phyloP scores from a whole-genome alignment of 2,113 vertebrate genomes.

The Pampusana beccarii region DNA sequence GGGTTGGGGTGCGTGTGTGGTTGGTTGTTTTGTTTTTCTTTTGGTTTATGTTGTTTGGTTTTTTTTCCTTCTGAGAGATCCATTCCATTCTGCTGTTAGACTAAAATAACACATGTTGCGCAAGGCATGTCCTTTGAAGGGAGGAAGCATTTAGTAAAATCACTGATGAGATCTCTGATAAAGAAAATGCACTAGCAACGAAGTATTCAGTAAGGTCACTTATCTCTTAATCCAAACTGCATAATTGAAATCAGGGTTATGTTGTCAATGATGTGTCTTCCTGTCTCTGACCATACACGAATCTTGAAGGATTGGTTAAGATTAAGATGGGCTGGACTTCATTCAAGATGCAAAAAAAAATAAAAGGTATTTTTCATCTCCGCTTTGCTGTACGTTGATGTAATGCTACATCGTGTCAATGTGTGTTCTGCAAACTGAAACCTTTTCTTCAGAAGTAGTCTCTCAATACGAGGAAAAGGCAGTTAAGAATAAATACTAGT shows the following conservation, averaged over 20 bases:
- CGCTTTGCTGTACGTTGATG: neutral
- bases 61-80: too few relatives aligned
- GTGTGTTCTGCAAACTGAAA: neutral
- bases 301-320: neutral
- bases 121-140: neutral
- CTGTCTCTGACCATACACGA: neutral
- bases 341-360: neutral
- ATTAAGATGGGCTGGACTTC: neutral
- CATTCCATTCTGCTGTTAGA: neutral
- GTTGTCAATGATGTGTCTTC: neutral
- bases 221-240: neutral
- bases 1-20: too few relatives aligned
- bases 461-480: neutral
- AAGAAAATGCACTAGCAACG: neutral
- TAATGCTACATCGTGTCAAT: neutral
- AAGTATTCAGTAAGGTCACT: neutral
- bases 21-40: too few relatives aligned
- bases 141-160: constrained; percentile 2
- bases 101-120: neutral
- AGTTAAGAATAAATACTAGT: neutral
- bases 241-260: neutral
- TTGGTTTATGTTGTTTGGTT: too few relatives aligned
- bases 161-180: neutral
- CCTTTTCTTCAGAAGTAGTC: neutral
- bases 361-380: neutral